Evolutionary conservation across 1,140 invertebrate species (phyloP), one percentile per base, ranked within the genome.

Genomic region (Dufourea novaeangliae): DNA sequence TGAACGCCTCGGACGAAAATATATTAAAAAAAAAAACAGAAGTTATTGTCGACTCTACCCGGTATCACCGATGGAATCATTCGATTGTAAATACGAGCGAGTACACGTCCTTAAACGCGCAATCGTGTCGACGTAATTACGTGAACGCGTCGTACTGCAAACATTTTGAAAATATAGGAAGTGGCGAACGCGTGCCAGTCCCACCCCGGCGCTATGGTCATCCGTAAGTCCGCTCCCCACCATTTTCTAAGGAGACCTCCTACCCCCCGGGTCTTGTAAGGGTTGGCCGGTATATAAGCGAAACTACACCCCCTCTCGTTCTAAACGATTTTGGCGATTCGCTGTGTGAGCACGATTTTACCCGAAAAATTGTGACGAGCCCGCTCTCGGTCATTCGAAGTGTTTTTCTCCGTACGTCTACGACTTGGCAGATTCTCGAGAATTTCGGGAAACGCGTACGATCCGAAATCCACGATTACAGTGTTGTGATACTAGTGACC

Each of bases 281-380:
- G 82, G 84, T 85, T 87, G 82, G 1, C 57, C 32, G 22, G 66
- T 88, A 89, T 88, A 88, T 82, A 88, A 87, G 64, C 59, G 37
- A 75, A 67, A 77, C 59, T 50, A 50, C 76, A 80, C 79, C 81
- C 82, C 63, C 61, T 77, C 54, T 62, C 17, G 46, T 17, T 27
- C 50, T 77, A 81, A 67, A 79, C 64, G 34, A 67, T 79, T 77
- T 77, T 73, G 44, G 75, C 22, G 6, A 34, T 41, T 76, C 22
- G 14, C 11, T 5, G 4, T 12, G 54, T 17, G 17, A 52, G 14
- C 27, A 68, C 32, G 17, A 27, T 37, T 54, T 46, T 41, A 12
- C 0, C 1, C 1, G n/a, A 34, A 64, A 79, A 67, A 39, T 3
- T 44, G 52, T n/a, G 7, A 5, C n/a, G n/a, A n/a, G n/a, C n/a